These are phyloP conservation scores for Microplitis manilae DNA, from an alignment of 2,888 invertebrate genomes.

Conservation along the genomic window DNA sequence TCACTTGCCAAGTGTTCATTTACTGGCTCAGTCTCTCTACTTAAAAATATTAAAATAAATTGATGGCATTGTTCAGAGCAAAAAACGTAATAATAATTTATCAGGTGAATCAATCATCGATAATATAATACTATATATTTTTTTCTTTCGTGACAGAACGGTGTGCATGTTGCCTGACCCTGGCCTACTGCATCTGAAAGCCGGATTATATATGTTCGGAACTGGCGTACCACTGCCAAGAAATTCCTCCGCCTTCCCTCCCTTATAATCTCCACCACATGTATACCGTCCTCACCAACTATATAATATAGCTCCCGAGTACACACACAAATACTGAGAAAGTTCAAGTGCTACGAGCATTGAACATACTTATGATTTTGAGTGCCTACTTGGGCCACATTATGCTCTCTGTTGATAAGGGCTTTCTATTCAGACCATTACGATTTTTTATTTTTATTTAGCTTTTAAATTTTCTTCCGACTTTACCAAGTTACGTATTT, in stretches of 20 bases:
- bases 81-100: background rate
- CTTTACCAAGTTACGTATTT: too few species aligned
- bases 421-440: background rate
- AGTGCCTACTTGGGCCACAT: slow-evolving; percentile 3
- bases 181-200: slow-evolving; percentile 56
- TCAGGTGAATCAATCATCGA: background rate
- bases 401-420: slow-evolving; percentile 8
- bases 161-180: slow-evolving; percentile 51
- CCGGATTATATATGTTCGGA: slow-evolving; percentile 43
- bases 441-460: background rate
- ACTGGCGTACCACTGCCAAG: slow-evolving; percentile 57
- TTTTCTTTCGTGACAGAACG: background rate
- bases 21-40: too few species aligned
- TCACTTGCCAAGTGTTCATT: too few species aligned
- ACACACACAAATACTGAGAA: background rate
- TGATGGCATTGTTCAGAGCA: background rate
- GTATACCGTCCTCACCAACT: background rate
- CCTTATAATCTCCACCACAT: background rate
- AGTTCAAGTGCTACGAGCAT: background rate
- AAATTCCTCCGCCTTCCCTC: slow-evolving; percentile 44
- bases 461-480: background rate
- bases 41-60: background rate
- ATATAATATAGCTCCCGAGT: background rate
- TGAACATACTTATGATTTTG: slow-evolving; percentile 1
- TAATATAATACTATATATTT: background rate